Evolutionary conservation across 1,140 invertebrate species (phyloP).

Genomic region (Drosophila pseudoobscura): DNA sequence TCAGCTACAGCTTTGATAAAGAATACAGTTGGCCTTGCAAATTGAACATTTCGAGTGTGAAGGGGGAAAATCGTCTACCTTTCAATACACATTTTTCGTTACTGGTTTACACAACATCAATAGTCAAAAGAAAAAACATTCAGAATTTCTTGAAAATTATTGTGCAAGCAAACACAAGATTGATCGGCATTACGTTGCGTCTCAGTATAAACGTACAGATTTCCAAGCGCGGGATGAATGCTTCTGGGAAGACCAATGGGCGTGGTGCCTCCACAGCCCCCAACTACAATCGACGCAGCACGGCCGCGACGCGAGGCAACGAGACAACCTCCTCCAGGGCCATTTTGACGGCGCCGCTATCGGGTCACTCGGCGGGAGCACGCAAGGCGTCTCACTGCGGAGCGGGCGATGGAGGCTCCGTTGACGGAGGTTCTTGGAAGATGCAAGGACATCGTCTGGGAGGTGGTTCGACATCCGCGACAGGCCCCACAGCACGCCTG

Average conservation of each 20-base stretch:
- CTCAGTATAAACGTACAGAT: constrained; percentile 33
- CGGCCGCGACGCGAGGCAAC: constrained; percentile 10
- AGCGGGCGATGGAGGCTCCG: constrained; percentile 65
- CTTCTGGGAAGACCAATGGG: neutral
- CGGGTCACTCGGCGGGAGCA: constrained; percentile 51
- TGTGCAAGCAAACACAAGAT: constrained; percentile 4
- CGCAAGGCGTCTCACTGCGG: constrained; percentile 48
- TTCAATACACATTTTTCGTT: constrained; percentile 11
- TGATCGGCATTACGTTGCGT: constrained; percentile 3
- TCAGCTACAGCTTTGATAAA: too few species aligned
- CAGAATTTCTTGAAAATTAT: constrained; percentile 24
- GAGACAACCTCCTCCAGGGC: neutral
- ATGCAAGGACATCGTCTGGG: constrained; percentile 15
- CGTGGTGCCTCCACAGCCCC: neutral
- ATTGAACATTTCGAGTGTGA: neutral
- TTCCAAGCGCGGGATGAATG: constrained; percentile 1
- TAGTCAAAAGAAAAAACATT: constrained; percentile 2
- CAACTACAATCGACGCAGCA: constrained; percentile 5
- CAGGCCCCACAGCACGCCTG: constrained; percentile 4
- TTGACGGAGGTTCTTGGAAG: constrained; percentile 27
- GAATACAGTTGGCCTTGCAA: neutral
- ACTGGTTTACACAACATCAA: constrained; percentile 11
- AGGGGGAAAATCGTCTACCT: neutral
- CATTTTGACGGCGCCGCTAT: constrained; percentile 46
- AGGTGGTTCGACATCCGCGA: neutral